Conservation (phyloP, 2,113 vertebrate genomes). For the Pyrgilauda ruficollis region DNA sequence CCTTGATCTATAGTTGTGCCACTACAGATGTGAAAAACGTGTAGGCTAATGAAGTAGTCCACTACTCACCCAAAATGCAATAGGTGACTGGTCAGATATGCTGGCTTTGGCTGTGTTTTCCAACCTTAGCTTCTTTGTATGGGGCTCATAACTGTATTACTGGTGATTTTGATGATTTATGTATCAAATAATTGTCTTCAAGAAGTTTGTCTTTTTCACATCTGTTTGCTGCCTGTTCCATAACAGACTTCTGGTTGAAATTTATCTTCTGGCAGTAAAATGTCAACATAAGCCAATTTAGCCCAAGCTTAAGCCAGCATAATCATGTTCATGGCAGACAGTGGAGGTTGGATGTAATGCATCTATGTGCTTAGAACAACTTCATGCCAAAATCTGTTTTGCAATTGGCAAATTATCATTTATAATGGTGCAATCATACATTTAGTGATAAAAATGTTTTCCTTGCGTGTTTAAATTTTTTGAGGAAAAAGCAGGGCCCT, state of each 20-base stretch:
- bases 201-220: background rate
- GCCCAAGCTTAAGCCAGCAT: background rate
- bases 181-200: background rate
- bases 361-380: background rate
- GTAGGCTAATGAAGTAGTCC: background rate
- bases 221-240: constrained; percentile 12
- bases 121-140: background rate
- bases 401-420: background rate
- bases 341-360: background rate
- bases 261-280: constrained; percentile 33
- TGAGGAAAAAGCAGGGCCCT: background rate
- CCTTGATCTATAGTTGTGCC: background rate
- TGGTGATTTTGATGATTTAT: background rate
- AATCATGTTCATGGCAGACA: background rate
- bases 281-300: constrained; percentile 25
- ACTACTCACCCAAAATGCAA: background rate
- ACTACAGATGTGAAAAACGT: background rate
- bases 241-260: background rate
- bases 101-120: background rate
- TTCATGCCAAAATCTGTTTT: background rate
- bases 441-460: background rate
- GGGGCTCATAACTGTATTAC: background rate
- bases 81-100: background rate
- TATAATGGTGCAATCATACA: background rate
- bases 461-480: background rate